Base-by-base conservation (phyloP, 2,888 invertebrate species). In the Ochropleura leucogaster region DNA sequence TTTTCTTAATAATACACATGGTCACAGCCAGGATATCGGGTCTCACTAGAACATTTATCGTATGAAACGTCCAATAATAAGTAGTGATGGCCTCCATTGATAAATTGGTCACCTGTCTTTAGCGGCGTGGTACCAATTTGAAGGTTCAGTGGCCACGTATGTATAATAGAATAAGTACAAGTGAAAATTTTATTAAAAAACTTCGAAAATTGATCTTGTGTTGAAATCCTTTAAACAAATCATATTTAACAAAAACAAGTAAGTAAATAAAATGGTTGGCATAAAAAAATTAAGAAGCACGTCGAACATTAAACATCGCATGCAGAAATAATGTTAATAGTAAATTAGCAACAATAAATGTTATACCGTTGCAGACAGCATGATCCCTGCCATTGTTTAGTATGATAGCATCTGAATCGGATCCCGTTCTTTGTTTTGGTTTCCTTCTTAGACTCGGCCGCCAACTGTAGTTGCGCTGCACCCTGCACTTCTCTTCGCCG, bases 391-490 rank as follows among this genome's bases (percentile, higher is more conserved):
- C 98, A 90, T 98, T 98, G 86, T 98, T 98, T 40, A 98, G 92
- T 7, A 97, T 95, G n/a, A 97, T 96, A 53, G 97, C 97, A 67
- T 97, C 97, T 5, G 97, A 97, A 82, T 96, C 96, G 0, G 97
- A 97, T 0, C 97, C 97, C 16, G 97, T 96, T 75, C 97, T 93
- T 84, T 96, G 97, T 87, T 97, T 97, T 72, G 90, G 93, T 83
- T 97, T 98, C 85, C 97, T 97, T 78, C 97, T 97, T 88, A 99
- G 96, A 92, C 98, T 98, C 69, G 98, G 97, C 77, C 98, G 97
- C 98, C 98, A 98, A 80, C 98, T 98, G 89, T 98, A 98, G 40
- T 97, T 97, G 87, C 98, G 95, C 85, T 97, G 97, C 44, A 97
- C 97, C 87, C 97, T 95, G 82, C 96, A 97, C 82, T 96, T 97